These are phyloP conservation scores for Bemisia tabaci DNA, from an alignment of 1,140 invertebrate species.

Conservation along the genomic window DNA sequence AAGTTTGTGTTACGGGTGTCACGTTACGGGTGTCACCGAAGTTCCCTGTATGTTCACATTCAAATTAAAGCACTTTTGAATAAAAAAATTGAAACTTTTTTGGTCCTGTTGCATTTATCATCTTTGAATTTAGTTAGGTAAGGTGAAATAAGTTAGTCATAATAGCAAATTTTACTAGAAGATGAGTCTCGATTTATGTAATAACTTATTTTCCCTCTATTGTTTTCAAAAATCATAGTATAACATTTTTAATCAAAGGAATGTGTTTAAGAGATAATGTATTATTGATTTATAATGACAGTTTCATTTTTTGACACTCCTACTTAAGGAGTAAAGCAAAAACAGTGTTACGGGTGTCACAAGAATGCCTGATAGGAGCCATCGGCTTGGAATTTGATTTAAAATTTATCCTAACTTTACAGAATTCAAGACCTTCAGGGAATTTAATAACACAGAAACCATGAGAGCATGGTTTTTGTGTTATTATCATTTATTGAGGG, in stretches of 20 bases:
- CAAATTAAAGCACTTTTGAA: too few species aligned
- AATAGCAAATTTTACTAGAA: too few species aligned
- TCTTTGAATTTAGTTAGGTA: too few species aligned
- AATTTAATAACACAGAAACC: neutral
- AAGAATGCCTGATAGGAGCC: neutral
- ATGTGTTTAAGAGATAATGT: too few species aligned
- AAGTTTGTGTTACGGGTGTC: neutral
- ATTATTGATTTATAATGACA: too few species aligned
- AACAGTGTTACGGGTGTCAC: neutral
- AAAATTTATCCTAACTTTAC: neutral
- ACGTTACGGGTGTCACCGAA: neutral
- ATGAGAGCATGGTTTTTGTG: neutral
- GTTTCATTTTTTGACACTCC: too few species aligned
- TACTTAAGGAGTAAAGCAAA: neutral
- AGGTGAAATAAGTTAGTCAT: too few species aligned
- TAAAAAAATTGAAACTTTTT: too few species aligned
- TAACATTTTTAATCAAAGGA: too few species aligned
- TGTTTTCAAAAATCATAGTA: neutral
- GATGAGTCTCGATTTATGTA: too few species aligned
- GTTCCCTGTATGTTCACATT: neutral
- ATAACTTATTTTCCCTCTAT: too few species aligned
- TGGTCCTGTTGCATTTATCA: too few species aligned
- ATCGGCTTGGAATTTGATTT: neutral
- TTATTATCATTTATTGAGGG: neutral
- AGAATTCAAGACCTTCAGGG: neutral